Conservation (phyloP, 92 coral and sea anemone genomes). For the Montipora capitata region DNA sequence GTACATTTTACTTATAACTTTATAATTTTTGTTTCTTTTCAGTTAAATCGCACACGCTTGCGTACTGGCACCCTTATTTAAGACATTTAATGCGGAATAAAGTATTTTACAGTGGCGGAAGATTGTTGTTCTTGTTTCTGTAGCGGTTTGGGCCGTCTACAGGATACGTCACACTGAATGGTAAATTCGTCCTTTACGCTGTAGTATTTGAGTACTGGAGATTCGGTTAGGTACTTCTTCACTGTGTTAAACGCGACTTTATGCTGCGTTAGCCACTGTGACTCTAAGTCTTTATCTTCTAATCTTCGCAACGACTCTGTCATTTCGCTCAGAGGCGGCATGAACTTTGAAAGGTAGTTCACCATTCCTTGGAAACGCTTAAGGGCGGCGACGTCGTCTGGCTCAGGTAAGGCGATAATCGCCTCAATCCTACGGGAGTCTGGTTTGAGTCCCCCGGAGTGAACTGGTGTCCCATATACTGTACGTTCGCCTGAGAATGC, state of each 20-base stretch:
- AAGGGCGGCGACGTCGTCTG: slow-evolving; percentile 31
- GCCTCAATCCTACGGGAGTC: slow-evolving; percentile 57
- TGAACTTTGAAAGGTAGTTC: slow-evolving; percentile 51
- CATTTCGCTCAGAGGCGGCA: slow-evolving; percentile 55
- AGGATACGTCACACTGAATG: slow-evolving; percentile 44
- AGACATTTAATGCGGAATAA: no score
- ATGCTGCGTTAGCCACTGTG: slow-evolving; percentile 56
- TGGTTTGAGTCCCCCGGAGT: slow-evolving; percentile 43
- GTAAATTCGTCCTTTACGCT: slow-evolving; percentile 42
- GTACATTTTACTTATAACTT: no score
- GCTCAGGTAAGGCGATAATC: slow-evolving; percentile 38
- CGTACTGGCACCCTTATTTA: no score
- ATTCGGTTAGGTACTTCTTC: slow-evolving; percentile 35
- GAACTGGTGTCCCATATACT: not conserved
- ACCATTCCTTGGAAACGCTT: slow-evolving; percentile 68
- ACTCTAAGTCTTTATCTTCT: slow-evolving; percentile 52
- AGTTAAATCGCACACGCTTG: no score
- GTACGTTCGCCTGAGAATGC: not conserved
- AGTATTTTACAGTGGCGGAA: no score
- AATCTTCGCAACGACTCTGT: slow-evolving; percentile 50
- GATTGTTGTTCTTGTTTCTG: no score
- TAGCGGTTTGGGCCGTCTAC: no score
- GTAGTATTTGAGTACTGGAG: slow-evolving; percentile 3
- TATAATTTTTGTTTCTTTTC: no score
- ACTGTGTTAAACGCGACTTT: slow-evolving; percentile 52